Percentiles rank a stretch among this genome's conserved stretches.
Conservation (phyloP, 2,797 vertebrate species). For the Syndactyla subalaris region DNA sequence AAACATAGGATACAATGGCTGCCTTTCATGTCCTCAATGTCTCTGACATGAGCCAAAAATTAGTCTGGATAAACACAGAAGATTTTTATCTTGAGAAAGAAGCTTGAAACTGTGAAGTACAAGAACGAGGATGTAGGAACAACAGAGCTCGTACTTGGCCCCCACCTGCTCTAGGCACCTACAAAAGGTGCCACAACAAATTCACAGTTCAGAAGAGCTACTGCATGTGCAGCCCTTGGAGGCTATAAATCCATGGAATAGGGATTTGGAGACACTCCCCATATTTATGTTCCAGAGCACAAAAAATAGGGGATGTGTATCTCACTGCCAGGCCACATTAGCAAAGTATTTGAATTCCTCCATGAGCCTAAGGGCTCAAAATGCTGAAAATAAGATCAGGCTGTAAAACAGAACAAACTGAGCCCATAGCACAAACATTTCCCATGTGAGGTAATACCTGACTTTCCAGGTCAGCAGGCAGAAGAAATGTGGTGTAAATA, state of each 20-base stretch:
- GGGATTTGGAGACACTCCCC: background rate
- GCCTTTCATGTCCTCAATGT: background rate
- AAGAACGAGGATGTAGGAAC: background rate
- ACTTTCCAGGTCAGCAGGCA: background rate
- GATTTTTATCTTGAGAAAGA: slow-evolving; percentile 9
- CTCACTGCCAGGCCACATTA: background rate
- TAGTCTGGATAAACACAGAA: slow-evolving; percentile 6
- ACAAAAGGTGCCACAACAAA: background rate
- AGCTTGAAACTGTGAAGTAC: background rate
- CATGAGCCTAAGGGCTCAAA: background rate
- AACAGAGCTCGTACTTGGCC: background rate
- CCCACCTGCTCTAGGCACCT: background rate
- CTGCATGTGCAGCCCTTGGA: background rate
- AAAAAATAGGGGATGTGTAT: background rate
- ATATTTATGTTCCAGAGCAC: background rate
- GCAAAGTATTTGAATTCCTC: background rate
- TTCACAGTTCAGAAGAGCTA: background rate
- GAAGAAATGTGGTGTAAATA: slow-evolving; percentile 13
- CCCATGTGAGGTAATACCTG: background rate
- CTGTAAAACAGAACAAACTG: slow-evolving; percentile 4
- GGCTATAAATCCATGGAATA: background rate
- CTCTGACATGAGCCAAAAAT: slow-evolving; percentile 28
- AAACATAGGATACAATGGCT: background rate
- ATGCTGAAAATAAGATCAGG: background rate
- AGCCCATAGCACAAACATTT: background rate